Conservation (phyloP, 1,140 invertebrate genomes). For the Mizuhopecten yessoensis region DNA sequence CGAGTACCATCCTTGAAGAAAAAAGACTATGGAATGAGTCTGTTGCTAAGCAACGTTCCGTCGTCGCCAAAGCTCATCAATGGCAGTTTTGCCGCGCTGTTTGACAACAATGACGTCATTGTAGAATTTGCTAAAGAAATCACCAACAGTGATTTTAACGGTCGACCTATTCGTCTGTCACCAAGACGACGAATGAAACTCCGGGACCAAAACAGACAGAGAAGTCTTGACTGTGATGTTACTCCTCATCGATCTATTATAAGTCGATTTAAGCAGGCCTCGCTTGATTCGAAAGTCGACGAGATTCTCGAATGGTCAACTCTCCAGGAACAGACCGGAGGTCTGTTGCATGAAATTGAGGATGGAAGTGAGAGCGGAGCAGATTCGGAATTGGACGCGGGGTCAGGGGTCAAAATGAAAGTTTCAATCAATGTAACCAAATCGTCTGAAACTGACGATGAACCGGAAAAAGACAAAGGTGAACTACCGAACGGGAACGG, state of each 20-base stretch:
- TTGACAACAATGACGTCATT: slow-evolving; percentile 93
- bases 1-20: slow-evolving; percentile 62
- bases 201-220: slow-evolving; percentile 75
- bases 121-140: slow-evolving; percentile 88
- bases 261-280: slow-evolving; percentile 74
- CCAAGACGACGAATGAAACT: slow-evolving; percentile 77
- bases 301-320: slow-evolving; percentile 79
- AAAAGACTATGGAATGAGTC: slow-evolving; percentile 93
- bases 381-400: slow-evolving; percentile 40
- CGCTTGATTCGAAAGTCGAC: slow-evolving; percentile 82
- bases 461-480: not conserved
- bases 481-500: not conserved
- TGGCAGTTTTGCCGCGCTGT: slow-evolving; percentile 97
- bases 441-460: not conserved
- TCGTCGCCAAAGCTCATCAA: slow-evolving; percentile 99
- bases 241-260: slow-evolving; percentile 51
- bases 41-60: slow-evolving; percentile 95
- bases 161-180: slow-evolving; percentile 76
- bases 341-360: slow-evolving; percentile 22
- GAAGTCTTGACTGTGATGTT: slow-evolving; percentile 77
- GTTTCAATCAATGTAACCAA: slow-evolving; percentile 20
- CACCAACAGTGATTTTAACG: slow-evolving; percentile 72
- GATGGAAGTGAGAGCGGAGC: slow-evolving; percentile 36
- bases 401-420: slow-evolving; percentile 42
- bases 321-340: not conserved